phyloP scores from a whole-genome alignment of 2,797 vertebrate genomes.

The Crax fasciolata region DNA sequence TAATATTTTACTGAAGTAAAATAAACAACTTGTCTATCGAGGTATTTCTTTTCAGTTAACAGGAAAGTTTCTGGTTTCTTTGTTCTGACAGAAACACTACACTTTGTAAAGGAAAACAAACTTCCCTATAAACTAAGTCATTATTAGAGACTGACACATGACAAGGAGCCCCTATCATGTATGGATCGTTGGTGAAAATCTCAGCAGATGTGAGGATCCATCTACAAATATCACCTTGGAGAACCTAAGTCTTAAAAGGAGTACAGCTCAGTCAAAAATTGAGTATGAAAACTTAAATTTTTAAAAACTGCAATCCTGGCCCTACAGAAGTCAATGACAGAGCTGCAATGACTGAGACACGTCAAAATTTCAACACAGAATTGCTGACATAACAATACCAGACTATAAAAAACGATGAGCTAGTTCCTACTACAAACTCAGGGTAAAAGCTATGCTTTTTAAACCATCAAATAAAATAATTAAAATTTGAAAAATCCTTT shows the following conservation, averaged over 20 bases:
- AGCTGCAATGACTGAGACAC: background rate
- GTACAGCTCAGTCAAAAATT: background rate
- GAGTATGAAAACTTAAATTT: background rate
- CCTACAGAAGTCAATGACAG: background rate
- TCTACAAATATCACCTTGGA: background rate
- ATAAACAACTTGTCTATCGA: background rate
- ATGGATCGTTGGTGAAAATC: background rate
- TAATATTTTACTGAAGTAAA: background rate
- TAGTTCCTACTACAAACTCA: background rate
- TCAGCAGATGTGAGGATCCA: background rate
- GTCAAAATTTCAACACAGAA: background rate
- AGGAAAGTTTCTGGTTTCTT: background rate
- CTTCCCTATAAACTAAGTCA: background rate
- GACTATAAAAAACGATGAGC: background rate
- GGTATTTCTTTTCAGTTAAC: background rate
- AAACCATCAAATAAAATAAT: background rate
- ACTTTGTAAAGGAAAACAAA: background rate
- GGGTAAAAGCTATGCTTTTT: background rate
- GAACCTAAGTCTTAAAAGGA: background rate
- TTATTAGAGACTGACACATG: background rate
- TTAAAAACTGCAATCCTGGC: background rate
- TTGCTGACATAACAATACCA: background rate
- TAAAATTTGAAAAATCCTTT: background rate
- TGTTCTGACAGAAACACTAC: background rate
- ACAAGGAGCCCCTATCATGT: background rate